Conservation (phyloP, 2,113 vertebrate genomes). For the Calypte anna region DNA sequence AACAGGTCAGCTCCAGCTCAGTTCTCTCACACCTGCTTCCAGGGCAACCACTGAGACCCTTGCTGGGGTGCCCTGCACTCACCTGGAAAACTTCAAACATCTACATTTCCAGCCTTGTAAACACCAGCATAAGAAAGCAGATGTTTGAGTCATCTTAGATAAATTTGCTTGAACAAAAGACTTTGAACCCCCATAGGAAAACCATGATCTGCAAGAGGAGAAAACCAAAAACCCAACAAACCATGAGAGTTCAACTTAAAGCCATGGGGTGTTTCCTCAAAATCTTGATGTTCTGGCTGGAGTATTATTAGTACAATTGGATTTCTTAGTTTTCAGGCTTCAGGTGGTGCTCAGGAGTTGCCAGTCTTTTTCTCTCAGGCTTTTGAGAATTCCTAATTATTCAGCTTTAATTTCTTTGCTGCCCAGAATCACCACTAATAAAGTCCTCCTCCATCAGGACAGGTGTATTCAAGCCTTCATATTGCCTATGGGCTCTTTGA, state of each 20-base stretch:
- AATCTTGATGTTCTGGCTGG: not conserved
- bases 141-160: not conserved
- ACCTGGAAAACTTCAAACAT: not conserved
- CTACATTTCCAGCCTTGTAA: not conserved
- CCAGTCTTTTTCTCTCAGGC: not conserved
- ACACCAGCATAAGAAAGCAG: not conserved
- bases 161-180: not conserved
- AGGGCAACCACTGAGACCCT: fast-evolving
- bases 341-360: not conserved
- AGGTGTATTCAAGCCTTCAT: not conserved
- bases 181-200: not conserved
- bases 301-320: not conserved
- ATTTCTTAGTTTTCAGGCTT: not conserved
- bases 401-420: not conserved
- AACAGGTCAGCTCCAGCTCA: not conserved
- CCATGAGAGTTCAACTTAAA: not conserved
- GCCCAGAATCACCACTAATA: not conserved
- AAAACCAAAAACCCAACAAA: not conserved
- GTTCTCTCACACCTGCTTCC: not conserved
- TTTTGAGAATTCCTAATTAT: not conserved
- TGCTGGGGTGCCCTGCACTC: not conserved
- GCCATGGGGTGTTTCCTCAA: not conserved
- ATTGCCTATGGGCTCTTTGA: not conserved
- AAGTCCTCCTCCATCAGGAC: not conserved
- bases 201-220: not conserved